phyloP scores from a whole-genome alignment of 2,797 vertebrate genomes.

The Myotis vivesi region DNA sequence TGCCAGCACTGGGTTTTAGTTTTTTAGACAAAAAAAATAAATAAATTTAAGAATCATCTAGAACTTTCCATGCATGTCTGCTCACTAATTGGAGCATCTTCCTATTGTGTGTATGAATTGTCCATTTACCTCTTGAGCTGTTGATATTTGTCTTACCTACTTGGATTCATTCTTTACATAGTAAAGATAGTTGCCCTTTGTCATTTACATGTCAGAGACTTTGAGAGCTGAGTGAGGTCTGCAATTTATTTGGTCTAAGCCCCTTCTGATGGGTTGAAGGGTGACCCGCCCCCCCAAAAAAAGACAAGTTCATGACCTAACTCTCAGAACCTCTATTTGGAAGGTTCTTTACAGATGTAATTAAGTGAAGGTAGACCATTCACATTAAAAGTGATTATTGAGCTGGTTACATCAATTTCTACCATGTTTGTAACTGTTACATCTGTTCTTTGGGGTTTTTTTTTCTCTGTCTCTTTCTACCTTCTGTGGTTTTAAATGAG shows the following conservation, averaged over 20 bases:
- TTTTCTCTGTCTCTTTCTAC: background rate
- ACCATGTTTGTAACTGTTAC: background rate
- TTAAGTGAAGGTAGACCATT: background rate
- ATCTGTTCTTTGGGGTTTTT: background rate
- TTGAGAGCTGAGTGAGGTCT: background rate
- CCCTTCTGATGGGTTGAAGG: background rate
- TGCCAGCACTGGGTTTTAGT: background rate
- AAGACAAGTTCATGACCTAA: background rate
- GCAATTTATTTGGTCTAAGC: background rate
- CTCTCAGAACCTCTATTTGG: background rate
- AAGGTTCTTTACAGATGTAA: background rate
- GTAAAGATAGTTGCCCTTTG: background rate
- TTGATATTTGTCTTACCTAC: background rate
- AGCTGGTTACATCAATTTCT: background rate
- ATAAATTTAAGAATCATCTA: background rate
- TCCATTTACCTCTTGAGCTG: background rate
- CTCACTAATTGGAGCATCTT: background rate
- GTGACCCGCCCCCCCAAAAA: background rate
- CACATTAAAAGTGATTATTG: background rate
- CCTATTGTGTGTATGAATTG: background rate
- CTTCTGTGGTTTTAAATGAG: background rate
- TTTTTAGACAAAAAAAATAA: background rate
- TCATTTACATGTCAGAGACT: background rate
- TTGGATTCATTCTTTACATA: background rate
- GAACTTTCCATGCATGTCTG: background rate